phyloP scores from a whole-genome alignment of 1,140 invertebrate species.

The Bombus pyrosoma region DNA sequence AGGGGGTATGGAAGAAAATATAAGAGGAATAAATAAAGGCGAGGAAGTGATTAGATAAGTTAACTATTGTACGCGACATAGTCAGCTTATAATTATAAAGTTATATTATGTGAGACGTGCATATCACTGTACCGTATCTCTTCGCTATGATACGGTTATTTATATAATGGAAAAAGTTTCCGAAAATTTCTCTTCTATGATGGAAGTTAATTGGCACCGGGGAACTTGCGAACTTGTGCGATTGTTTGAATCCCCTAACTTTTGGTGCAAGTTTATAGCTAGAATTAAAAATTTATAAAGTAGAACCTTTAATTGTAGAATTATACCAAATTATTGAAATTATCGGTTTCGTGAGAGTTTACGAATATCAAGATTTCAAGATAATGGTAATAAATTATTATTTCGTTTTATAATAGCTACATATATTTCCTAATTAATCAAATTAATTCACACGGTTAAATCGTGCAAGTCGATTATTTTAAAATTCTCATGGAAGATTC shows the following conservation, averaged over 20 bases:
- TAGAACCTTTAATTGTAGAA: neutral
- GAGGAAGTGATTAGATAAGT: neutral
- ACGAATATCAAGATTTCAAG: neutral
- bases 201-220: constrained; percentile 18
- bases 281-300: neutral
- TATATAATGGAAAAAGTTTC: constrained; percentile 9
- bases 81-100: neutral
- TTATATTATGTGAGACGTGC: neutral
- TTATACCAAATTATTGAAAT: neutral
- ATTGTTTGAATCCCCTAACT: neutral
- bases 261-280: neutral
- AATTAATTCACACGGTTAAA: too few relatives aligned
- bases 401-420: neutral
- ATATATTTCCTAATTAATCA: too few relatives aligned
- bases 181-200: neutral
- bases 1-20: neutral
- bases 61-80: neutral
- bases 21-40: neutral
- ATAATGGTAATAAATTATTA: neutral
- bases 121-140: neutral
- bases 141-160: neutral
- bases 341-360: neutral
- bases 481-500: too few relatives aligned
- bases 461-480: too few relatives aligned
- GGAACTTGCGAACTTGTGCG: neutral